Evolutionary conservation across 2,888 invertebrate species (phyloP), one percentile per base, ranked within the genome.

Genomic region (Drosophila setosimentum): DNA sequence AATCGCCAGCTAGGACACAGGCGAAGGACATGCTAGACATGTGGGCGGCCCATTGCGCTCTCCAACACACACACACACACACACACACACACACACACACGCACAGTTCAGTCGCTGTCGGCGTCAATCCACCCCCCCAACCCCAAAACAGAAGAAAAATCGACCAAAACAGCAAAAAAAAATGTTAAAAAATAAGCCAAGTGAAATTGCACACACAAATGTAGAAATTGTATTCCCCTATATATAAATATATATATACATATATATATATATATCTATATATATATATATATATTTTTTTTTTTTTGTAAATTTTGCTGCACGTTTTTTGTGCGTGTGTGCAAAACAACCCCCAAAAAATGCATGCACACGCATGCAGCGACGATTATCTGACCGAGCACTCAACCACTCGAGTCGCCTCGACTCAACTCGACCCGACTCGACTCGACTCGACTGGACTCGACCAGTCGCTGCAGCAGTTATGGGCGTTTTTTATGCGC

Each of bases 201-300:
- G 66, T 73, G 76, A 78, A 80, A 83, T 80, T 72, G 73, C 73
- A 82, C 76, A 75, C 80, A 79, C 78, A 83, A 80, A 80, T 77
- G 77, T 68, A 74, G 65, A 82, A 80, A 78, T 73, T 82, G 86
- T 81, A 89, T 91, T 91, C 89, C 91, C 92, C 92, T 91, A 88
- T 85, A 42, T 42, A 42, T 45, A 45, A 16, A 21, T 21, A 21
- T 21, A 45, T 16, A 21, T 21, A 16, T 21, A 7, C 13, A 3
- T 45, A 13, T 45, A 2, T 21, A 13, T 7, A 16, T 8, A 21
- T 21, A 21, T 45, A 21, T 21, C 13, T 21, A 45, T 42, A 42
- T 7, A 42, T 40, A 18, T 37, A 18, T 37, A 0, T 18, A 10
- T 91, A 2, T 42, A 2, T 0, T 3, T 0, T 3, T 27, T 49